Base-by-base conservation (phyloP, 2,888 invertebrate genomes). In the Acronicta leporina region DNA sequence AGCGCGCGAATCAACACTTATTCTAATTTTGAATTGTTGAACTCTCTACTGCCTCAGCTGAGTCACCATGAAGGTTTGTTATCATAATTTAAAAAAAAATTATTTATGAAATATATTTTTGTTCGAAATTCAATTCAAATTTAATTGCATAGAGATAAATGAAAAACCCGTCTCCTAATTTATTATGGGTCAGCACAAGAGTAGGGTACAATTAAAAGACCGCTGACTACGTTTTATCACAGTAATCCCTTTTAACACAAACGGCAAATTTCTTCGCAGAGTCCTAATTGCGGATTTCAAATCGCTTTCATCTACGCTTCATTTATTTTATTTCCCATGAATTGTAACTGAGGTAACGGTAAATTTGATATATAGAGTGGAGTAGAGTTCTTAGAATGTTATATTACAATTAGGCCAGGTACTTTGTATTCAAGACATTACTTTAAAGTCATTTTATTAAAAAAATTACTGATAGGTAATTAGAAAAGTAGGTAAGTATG, bases 171-270 rank as follows among this genome's bases (percentile, higher is more conserved):
- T 72, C 62, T 64, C 65, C 55, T 65, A 78, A 74, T 81, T 78
- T 75, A 79, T 82, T 73, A 73, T 52, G 70, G 80, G 79, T 78
- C 76, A 73, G 74, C 69, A 68, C 68, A 77, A 73, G 70, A 74
- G 72, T 59, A 74, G 64, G 73, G 63, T 55, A 77, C 77, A 80
- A 81, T 82, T 82, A 80, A 81, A 83, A 84, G 64, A 72, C 67
- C 77, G 81, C 82, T 68, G 78, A 77, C 70, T 73, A 54, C 63
- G 75, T 68, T 70, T 82, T 79, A 81, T 79, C 77, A 68, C 63
- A 40, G 68, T 77, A 83, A 82, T 81, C 75, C 73, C 65, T 69
- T 82, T 78, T 73, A 55, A 68, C 69, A 66, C 63, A 69, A 73
- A 73, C 65, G 75, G 71, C 40, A 67, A 79, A 72, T 79, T 80